Conservation (phyloP, 2,888 invertebrate genomes). For the Conchocele bisecta region DNA sequence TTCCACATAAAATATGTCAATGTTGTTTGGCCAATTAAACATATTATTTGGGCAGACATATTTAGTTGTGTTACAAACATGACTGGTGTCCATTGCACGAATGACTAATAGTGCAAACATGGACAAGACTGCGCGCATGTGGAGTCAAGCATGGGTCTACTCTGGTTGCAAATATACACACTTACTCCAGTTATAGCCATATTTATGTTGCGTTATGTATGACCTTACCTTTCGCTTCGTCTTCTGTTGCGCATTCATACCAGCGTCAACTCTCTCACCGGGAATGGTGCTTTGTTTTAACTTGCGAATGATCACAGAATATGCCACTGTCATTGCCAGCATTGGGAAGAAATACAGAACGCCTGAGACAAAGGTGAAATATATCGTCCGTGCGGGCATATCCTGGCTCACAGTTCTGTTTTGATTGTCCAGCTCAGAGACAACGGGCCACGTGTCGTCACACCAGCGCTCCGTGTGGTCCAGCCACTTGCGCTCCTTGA, state of each 20-base stretch:
- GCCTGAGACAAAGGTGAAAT: conserved; percentile 90
- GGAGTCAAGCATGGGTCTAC: no score
- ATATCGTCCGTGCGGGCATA: conserved; percentile 86
- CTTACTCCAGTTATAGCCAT: no score
- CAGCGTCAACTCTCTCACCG: conserved; percentile 77
- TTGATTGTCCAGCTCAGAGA: conserved; percentile 21
- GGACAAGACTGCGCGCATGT: no score
- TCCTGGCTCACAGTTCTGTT: conserved; percentile 35
- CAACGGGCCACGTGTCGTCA: conserved; percentile 84
- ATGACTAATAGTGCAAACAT: no score
- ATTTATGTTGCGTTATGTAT: no score
- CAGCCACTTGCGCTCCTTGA: conserved; percentile 88
- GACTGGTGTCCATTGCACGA: no score
- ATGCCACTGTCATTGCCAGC: conserved; percentile 88
- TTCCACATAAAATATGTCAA: no score
- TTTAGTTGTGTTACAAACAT: no score
- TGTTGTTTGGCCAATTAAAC: no score
- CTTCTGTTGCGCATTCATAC: conserved; percentile 71
- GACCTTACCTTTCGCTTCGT: conserved; percentile 73
- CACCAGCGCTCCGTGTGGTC: conserved; percentile 90
- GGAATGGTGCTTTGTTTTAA: conserved; percentile 83
- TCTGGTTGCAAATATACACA: no score
- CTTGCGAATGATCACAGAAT: conserved; percentile 88
- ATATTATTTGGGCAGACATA: no score
- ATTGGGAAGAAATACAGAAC: conserved; percentile 91